These are phyloP conservation scores for Danionella cerebrum DNA, from an alignment of 2,113 vertebrate species.

Conservation along the genomic window DNA sequence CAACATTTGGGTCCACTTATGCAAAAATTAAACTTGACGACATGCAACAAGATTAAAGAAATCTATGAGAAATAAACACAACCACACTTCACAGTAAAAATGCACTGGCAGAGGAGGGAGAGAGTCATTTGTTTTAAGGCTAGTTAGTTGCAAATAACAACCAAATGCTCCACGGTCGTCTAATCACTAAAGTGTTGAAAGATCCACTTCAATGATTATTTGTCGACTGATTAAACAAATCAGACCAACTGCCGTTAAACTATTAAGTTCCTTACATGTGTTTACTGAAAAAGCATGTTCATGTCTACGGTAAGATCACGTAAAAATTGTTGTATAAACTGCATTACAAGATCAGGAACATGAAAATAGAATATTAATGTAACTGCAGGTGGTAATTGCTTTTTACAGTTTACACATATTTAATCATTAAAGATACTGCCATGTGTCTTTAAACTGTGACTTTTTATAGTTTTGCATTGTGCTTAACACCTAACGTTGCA, in stretches of 20 bases:
- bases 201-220: neutral
- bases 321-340: too few relatives aligned
- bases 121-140: conserved; percentile 55
- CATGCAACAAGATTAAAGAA: conserved; percentile 68
- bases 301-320: too few relatives aligned
- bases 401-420: too few relatives aligned
- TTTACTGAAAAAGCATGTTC: neutral
- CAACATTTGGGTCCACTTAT: conserved; percentile 73
- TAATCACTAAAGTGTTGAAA: conserved; percentile 25
- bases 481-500: too few relatives aligned
- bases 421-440: too few relatives aligned
- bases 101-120: conserved; percentile 16
- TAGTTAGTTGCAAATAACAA: conserved; percentile 60
- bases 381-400: too few relatives aligned
- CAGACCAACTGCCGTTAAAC: neutral
- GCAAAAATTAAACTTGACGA: conserved; percentile 65
- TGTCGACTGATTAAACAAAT: conserved; percentile 16
- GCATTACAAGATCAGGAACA: neutral
- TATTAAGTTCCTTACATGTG: neutral
- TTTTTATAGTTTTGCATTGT: too few relatives aligned
- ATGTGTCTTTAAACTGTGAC: too few relatives aligned
- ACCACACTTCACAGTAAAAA: conserved; percentile 56
- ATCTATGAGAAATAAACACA: conserved; percentile 63
- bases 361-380: too few relatives aligned
- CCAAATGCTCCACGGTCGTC: conserved; percentile 34